phyloP scores from a whole-genome alignment of 2,888 invertebrate genomes.

The Dasysyrphus albostriatus region DNA sequence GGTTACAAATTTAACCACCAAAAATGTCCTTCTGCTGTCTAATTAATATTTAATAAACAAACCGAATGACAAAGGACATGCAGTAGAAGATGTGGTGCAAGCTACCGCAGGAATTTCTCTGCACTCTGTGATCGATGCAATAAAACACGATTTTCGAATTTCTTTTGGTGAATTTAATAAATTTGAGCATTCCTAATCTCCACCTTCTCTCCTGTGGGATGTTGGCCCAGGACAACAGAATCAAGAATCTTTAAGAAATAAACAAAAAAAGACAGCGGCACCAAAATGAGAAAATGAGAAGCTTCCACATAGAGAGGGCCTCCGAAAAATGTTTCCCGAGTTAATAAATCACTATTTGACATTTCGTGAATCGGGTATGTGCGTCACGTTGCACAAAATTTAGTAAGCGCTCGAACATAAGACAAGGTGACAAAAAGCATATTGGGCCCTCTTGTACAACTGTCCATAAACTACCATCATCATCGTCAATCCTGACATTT shows the following conservation, averaged over 20 bases:
- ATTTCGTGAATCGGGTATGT: slow-evolving; percentile 71
- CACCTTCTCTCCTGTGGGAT: slow-evolving; percentile 51
- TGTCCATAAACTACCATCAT: slow-evolving; percentile 71
- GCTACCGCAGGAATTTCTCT: slow-evolving; percentile 49
- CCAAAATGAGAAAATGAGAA: slow-evolving; percentile 68
- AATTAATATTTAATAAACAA: slow-evolving; percentile 75
- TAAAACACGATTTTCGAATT: slow-evolving; percentile 75
- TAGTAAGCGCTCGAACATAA: slow-evolving; percentile 71
- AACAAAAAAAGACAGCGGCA: slow-evolving; percentile 59
- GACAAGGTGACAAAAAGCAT: slow-evolving; percentile 76
- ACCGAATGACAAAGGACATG: slow-evolving; percentile 52
- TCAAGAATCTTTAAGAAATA: background rate
- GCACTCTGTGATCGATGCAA: slow-evolving; percentile 65
- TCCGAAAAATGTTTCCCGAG: slow-evolving; percentile 67
- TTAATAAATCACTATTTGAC: slow-evolving; percentile 75
- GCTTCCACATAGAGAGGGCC: slow-evolving; percentile 50
- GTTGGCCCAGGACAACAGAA: background rate
- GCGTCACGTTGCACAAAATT: slow-evolving; percentile 74
- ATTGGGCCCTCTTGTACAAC: slow-evolving; percentile 68
- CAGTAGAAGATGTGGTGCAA: slow-evolving; percentile 30
- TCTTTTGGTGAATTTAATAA: slow-evolving; percentile 72
- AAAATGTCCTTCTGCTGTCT: slow-evolving; percentile 71
- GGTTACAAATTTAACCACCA: slow-evolving; percentile 76
- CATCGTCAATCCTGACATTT: slow-evolving; percentile 68
- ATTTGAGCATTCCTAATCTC: slow-evolving; percentile 70